These are phyloP conservation scores for Pomatorhinus ruficollis DNA, from an alignment of 2,113 vertebrate species.

Conservation along the genomic window DNA sequence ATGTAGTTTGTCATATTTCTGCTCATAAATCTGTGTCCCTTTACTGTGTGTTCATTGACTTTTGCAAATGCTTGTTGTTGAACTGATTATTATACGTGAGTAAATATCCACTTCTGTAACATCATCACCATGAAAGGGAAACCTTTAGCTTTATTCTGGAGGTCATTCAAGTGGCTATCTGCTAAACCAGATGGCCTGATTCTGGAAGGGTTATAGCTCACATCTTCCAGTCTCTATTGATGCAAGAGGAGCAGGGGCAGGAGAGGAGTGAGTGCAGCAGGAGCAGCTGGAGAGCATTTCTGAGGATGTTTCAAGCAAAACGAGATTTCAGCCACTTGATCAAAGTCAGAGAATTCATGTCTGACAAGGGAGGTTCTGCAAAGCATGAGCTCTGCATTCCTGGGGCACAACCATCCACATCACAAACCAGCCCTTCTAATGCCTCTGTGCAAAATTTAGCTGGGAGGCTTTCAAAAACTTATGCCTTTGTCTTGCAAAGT, in stretches of 20 bases:
- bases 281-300: neutral
- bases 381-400: neutral
- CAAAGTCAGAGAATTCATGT: neutral
- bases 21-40: neutral
- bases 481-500: neutral
- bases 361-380: neutral
- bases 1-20: neutral
- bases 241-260: neutral
- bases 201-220: neutral
- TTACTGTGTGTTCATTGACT: neutral
- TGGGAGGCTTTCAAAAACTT: neutral
- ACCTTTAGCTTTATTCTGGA: neutral
- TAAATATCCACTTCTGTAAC: neutral
- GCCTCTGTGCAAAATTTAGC: neutral
- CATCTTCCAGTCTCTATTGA: neutral
- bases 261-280: neutral
- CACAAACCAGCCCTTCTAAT: neutral
- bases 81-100: neutral
- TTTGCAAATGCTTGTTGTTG: neutral
- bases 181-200: neutral
- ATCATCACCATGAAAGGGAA: neutral
- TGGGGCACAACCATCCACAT: neutral
- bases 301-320: neutral
- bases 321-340: neutral
- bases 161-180: neutral